A percentile compares a stretch with the other conserved stretches of the same genome.
phyloP scores from a whole-genome alignment of 2,888 invertebrate species.

The Pristionchus entomophagus region DNA sequence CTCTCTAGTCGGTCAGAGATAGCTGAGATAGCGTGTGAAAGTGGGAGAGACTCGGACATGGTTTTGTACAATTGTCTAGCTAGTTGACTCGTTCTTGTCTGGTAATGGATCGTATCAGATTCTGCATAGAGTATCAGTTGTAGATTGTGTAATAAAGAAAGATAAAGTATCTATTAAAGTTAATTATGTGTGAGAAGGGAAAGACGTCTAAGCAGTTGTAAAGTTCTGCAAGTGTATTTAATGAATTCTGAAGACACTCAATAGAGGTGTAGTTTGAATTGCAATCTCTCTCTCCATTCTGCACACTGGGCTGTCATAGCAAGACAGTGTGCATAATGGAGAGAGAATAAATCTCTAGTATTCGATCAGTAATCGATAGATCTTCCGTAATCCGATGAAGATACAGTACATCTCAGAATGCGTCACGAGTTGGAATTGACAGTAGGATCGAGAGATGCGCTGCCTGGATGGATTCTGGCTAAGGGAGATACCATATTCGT shows the following conservation, averaged over 20 bases:
- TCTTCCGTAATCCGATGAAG: background rate
- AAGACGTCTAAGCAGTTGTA: background rate
- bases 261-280: no score
- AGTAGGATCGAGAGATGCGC: conserved; percentile 19
- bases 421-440: background rate
- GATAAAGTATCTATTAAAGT: conserved; percentile 24
- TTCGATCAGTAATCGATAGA: no score
- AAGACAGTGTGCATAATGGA: background rate
- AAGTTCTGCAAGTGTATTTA: conserved; percentile 2
- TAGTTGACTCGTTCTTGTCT: background rate
- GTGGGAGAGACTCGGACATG: background rate
- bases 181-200: background rate
- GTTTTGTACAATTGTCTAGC: no score
- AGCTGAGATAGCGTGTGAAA: background rate
- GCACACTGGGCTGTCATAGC: no score
- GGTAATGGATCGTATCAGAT: background rate
- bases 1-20: background rate
- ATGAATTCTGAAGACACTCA: no score
- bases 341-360: background rate
- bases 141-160: conserved; percentile 11
- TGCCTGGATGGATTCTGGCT: conserved; percentile 41
- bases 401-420: background rate
- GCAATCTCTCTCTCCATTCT: background rate
- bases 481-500: conserved; percentile 29
- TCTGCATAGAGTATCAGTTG: background rate